These are phyloP conservation scores for Conus betulinus DNA, from an alignment of 1,140 invertebrate genomes.

Conservation along the genomic window DNA sequence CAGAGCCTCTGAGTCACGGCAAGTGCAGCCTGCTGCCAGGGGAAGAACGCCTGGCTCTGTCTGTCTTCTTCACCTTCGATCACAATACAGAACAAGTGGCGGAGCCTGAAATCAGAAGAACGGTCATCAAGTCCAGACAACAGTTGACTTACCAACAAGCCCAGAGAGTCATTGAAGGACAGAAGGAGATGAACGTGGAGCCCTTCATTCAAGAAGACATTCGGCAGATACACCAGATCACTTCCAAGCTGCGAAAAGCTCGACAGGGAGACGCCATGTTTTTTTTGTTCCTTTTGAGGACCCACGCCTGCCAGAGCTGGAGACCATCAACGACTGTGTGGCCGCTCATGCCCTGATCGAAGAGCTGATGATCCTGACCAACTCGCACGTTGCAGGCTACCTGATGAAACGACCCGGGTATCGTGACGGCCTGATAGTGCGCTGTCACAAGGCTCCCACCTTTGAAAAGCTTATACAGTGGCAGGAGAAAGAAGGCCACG, in stretches of 20 bases:
- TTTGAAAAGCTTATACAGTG: conserved; percentile 46
- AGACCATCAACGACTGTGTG: no score
- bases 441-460: conserved; percentile 47
- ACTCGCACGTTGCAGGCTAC: conserved; percentile 47
- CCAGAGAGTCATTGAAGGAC: conserved; percentile 35
- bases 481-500: conserved; percentile 38
- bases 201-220: background rate
- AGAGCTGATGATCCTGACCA: conserved; percentile 63
- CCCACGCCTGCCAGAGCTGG: conserved; percentile 18
- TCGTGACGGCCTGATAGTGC: background rate
- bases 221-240: conserved; percentile 18
- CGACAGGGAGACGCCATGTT: conserved; percentile 20
- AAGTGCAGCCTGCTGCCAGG: conserved; percentile 72
- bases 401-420: conserved; percentile 37
- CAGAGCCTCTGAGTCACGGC: conserved; percentile 70
- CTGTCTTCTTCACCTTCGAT: conserved; percentile 58
- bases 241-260: conserved; percentile 23
- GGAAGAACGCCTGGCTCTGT: conserved; percentile 61
- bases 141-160: conserved; percentile 43
- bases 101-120: conserved; percentile 20
- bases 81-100: conserved; percentile 33
- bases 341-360: conserved; percentile 51
- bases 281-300: conserved; percentile 42
- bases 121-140: conserved; percentile 26
- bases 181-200: background rate